A percentile compares a stretch with the other conserved stretches of the same genome.
Conservation (phyloP, 2,888 invertebrate genomes). For the Philonicus albiceps region DNA sequence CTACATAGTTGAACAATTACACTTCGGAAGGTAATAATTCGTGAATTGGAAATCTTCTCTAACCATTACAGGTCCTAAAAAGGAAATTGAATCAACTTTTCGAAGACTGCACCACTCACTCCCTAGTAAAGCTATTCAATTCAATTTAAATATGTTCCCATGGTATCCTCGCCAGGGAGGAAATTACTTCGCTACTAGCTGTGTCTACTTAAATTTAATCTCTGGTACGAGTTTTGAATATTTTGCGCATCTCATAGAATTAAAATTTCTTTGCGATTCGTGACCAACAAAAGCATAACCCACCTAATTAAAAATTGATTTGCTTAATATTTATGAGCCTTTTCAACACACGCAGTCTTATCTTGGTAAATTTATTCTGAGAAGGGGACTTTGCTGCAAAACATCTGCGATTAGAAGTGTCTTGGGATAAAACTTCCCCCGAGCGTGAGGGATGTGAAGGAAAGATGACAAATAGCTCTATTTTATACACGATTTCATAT, state of each 20-base stretch:
- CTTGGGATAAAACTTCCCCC: not conserved
- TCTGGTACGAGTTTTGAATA: conserved; percentile 1
- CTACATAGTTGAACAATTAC: not conserved
- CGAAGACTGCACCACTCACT: not conserved
- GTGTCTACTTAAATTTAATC: conserved; percentile 6
- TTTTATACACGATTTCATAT: conserved; percentile 8
- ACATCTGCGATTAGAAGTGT: not conserved
- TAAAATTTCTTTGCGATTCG: not conserved
- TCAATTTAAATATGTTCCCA: conserved; percentile 26
- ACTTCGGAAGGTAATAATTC: not conserved
- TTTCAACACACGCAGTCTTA: conserved; percentile 4
- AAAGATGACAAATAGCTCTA: conserved; percentile 19
- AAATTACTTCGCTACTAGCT: not conserved
- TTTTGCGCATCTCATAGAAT: not conserved
- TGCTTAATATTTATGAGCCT: not conserved
- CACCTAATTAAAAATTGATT: conserved; percentile 18
- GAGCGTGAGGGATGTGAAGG: not conserved
- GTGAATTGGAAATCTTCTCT: not conserved
- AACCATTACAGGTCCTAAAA: not conserved
- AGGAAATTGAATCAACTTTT: not conserved
- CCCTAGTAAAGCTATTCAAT: not conserved
- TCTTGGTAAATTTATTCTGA: not conserved
- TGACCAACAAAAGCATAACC: conserved; percentile 7
- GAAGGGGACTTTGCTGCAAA: not conserved
- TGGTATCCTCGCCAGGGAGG: not conserved